phyloP scores from a whole-genome alignment of 2,113 vertebrate genomes.

The Cyprinodon tularosa region DNA sequence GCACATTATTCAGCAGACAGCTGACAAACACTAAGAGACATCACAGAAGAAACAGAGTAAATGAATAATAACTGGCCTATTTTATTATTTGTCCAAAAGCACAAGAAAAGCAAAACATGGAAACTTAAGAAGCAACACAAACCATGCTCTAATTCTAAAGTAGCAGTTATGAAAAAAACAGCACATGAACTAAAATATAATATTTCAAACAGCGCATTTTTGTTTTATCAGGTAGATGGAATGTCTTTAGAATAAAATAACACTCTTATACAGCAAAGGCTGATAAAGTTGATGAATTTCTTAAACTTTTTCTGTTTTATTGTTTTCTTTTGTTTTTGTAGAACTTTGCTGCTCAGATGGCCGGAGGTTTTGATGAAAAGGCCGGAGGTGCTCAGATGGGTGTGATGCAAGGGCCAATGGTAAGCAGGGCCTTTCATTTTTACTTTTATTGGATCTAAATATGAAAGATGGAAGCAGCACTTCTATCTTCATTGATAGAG shows the following conservation, averaged over 20 bases:
- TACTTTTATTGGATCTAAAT: background rate
- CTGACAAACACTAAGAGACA: background rate
- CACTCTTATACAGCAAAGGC: background rate
- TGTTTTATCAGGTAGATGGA: background rate
- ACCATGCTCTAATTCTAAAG: background rate
- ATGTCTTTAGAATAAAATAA: background rate
- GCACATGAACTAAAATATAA: background rate
- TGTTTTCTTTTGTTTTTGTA: constrained; percentile 53
- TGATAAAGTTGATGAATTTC: constrained; percentile 3
- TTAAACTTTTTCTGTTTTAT: background rate
- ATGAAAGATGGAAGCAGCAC: constrained; percentile 17
- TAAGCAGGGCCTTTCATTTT: constrained; percentile 48
- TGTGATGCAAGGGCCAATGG: constrained; percentile 97
- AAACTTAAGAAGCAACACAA: background rate
- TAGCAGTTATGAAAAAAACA: background rate
- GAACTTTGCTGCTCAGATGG: constrained; percentile 96
- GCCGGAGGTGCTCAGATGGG: constrained; percentile 88
- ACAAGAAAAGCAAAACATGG: background rate
- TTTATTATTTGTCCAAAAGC: background rate
- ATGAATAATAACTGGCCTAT: background rate
- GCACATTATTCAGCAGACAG: background rate
- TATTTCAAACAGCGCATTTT: background rate
- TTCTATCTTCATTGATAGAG: background rate
- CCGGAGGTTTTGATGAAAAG: constrained; percentile 92
- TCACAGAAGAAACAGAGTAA: background rate